Percentiles rank a stretch among this genome's conserved stretches.
Evolutionary conservation across 2,113 vertebrate species (phyloP).

Genomic region (Octodon degus): DNA sequence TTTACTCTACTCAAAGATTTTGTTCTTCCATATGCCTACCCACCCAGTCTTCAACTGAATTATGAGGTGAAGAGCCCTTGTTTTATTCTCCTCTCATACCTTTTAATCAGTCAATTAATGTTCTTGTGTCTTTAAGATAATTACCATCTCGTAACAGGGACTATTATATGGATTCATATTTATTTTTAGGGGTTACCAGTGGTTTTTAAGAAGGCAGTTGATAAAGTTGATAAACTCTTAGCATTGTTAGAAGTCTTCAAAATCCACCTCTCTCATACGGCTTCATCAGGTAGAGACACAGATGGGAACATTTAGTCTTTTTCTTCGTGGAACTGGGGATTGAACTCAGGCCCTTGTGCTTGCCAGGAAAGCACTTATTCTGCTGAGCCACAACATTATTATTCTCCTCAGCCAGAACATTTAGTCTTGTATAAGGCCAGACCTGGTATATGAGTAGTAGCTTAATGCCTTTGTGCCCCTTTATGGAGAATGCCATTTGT

Average conservation of each 20-base stretch:
- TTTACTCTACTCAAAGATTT: not conserved
- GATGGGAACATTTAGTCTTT: not conserved
- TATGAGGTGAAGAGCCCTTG: not conserved
- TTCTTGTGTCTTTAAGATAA: conserved; percentile 1
- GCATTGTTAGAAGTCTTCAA: not conserved
- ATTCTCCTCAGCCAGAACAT: not conserved
- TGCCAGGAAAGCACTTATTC: too few species aligned
- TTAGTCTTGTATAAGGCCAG: not conserved
- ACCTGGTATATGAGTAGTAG: not conserved
- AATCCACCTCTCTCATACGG: not conserved
- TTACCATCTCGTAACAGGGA: not conserved
- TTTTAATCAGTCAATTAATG: conserved; percentile 24
- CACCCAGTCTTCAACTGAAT: not conserved
- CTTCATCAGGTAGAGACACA: not conserved
- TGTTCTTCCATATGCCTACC: not conserved
- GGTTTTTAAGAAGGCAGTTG: conserved; percentile 28
- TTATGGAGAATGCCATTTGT: not conserved
- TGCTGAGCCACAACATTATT: too few species aligned
- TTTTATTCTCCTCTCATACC: not conserved
- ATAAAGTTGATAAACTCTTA: not conserved
- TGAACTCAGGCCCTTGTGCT: too few species aligned
- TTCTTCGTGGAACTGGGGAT: too few species aligned
- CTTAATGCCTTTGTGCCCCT: not conserved
- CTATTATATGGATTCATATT: not conserved
- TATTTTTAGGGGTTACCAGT: not conserved